Conservation (phyloP, 1,140 invertebrate species). For the Bombus waltoni region DNA sequence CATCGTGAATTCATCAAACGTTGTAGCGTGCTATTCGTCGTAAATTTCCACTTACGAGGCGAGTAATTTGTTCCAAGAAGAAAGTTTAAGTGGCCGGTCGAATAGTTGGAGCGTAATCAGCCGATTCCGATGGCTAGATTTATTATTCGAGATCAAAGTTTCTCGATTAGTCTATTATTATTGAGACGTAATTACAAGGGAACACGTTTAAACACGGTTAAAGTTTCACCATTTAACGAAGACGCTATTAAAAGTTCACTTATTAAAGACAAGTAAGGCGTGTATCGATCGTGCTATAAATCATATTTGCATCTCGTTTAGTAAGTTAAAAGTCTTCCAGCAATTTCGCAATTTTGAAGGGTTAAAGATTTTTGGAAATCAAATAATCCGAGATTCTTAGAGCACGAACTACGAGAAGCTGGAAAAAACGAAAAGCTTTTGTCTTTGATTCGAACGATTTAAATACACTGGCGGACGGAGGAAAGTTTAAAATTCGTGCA, state of each 20-base stretch:
- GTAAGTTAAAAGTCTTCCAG: background rate
- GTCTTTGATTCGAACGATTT: no score
- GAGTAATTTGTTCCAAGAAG: constrained; percentile 34
- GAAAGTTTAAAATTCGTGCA: no score
- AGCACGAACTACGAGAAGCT: background rate
- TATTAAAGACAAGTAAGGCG: constrained; percentile 12
- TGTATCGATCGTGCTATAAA: background rate
- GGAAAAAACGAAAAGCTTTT: no score
- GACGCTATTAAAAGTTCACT: constrained; percentile 40
- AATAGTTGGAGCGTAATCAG: constrained; percentile 33
- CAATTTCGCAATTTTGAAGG: background rate
- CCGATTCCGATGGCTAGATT: constrained; percentile 54
- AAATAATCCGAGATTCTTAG: background rate
- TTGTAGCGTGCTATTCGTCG: constrained; percentile 10
- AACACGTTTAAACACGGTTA: constrained; percentile 27
- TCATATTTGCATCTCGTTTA: constrained; percentile 12
- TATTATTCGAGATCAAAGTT: constrained; percentile 58
- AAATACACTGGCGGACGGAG: no score
- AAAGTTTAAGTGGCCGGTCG: constrained; percentile 54
- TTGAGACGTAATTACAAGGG: constrained; percentile 27
- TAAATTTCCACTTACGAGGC: constrained; percentile 4
- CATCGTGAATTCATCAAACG: constrained; percentile 17
- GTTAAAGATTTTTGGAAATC: no score
- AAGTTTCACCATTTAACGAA: constrained; percentile 19
- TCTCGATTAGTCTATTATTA: constrained; percentile 50